Evolutionary conservation across 2,797 vertebrate genomes (phyloP).

Genomic region (Avahi laniger): DNA sequence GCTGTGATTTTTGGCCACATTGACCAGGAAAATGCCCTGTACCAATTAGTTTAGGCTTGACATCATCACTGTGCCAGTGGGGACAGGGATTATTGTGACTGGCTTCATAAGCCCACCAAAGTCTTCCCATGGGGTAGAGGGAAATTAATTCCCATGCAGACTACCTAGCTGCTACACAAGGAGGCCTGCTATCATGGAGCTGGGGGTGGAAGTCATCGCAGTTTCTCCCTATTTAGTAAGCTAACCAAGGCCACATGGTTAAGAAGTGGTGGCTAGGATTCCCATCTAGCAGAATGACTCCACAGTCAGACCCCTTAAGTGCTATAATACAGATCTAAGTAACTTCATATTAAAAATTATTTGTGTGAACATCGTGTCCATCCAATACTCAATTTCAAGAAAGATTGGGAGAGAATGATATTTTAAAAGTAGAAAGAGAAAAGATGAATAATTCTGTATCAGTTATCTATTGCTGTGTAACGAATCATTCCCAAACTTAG

Average conservation of each 20-base stretch:
- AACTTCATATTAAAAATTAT: neutral
- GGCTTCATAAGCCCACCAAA: neutral
- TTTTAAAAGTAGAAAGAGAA: neutral
- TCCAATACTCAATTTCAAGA: neutral
- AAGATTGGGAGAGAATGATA: neutral
- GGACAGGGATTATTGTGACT: neutral
- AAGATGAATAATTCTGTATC: neutral
- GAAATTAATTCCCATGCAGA: neutral
- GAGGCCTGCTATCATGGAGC: neutral
- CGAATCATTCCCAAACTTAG: neutral
- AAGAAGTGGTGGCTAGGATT: neutral
- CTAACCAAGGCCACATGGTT: neutral
- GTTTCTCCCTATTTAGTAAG: neutral
- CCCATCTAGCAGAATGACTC: neutral
- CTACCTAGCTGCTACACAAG: neutral
- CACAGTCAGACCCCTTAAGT: neutral
- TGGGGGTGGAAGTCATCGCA: neutral
- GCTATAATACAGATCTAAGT: neutral
- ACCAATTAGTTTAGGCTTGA: neutral
- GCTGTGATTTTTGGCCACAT: neutral
- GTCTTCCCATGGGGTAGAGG: neutral
- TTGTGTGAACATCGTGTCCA: neutral
- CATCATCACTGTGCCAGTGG: neutral
- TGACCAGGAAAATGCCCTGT: neutral
- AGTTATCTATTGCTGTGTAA: neutral